Base-by-base conservation (phyloP, 2,888 invertebrate species). In the Dryocosmus kuriphilus region DNA sequence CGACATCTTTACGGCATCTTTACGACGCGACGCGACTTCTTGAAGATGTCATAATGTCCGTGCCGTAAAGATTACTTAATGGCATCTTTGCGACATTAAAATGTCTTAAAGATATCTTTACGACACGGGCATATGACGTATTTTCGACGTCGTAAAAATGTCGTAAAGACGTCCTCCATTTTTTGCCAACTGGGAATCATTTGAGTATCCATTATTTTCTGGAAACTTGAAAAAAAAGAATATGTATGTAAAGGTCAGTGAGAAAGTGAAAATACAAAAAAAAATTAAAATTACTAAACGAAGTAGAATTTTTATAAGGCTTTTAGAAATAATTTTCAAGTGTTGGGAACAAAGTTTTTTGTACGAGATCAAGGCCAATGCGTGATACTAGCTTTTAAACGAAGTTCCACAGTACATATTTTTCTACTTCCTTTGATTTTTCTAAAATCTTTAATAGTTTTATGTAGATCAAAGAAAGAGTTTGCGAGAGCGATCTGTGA, bases 351-450 rank as follows among this genome's bases (percentile, higher is more conserved):
- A 61, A 19, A 67, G 51, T 57, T 81, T 80, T 80, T 75, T 74
- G 77, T 79, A 80, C 78, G 77, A 82, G 75, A 77, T 81, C 63
- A 80, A 81, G 81, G 79, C 80, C 79, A 77, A 81, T 81, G 79
- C 80, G 82, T 82, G 82, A 82, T 82, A 82, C 80, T 82, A 82
- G 82, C 82, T 82, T 82, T 62, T 62, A 62, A 82, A 82, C 74
- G 80, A 80, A 81, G 75, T 62, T 81, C 79, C 77, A 63, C 81
- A 79, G 77, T 77, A 83, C 85, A 86, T 87, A 87, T 87, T 87
- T 87, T 87, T 87, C 84, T 87, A 87, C 84, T 84, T 84, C 84
- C n/a, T n/a, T 87, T 86, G 85, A 83, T 86, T 87, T 32, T 62
- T 84, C 82, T 83, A 85, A 84, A 82, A 71, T 82, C 82, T 77